phyloP scores from a whole-genome alignment of 2,888 invertebrate species.

The Drosophila paucipuncta region DNA sequence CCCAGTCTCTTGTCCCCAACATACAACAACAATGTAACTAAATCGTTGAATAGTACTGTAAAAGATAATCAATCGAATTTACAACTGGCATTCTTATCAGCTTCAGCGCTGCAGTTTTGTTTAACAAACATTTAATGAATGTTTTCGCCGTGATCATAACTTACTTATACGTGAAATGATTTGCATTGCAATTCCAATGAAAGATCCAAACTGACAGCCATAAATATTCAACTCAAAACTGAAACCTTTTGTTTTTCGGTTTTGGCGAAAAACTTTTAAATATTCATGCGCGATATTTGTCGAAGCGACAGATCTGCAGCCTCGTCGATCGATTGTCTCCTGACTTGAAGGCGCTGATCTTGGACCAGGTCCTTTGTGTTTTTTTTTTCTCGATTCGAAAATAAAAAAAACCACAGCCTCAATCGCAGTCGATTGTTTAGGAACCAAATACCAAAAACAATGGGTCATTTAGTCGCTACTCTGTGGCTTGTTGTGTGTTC shows the following conservation, averaged over 20 bases:
- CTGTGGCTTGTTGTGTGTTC: slow-evolving; percentile 17
- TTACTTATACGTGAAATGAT: slow-evolving; percentile 38
- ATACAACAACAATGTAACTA: slow-evolving; percentile 30
- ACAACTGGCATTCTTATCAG: slow-evolving; percentile 38
- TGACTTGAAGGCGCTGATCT: slow-evolving; percentile 44
- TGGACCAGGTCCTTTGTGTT: slow-evolving; percentile 49
- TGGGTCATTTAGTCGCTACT: slow-evolving; percentile 72
- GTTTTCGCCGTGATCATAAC: slow-evolving; percentile 34
- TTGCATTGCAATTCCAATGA: slow-evolving; percentile 59
- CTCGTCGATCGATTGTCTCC: slow-evolving; percentile 67
- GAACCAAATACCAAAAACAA: slow-evolving; percentile 66
- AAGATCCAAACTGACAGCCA: slow-evolving; percentile 50
- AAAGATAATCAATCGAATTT: slow-evolving; percentile 63
- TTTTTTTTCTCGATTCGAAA: neutral
- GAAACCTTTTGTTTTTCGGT: slow-evolving; percentile 51
- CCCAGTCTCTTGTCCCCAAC: neutral
- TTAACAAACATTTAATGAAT: slow-evolving; percentile 29
- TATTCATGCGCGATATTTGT: slow-evolving; percentile 79
- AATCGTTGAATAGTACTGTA: slow-evolving; percentile 57
- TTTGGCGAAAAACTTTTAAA: slow-evolving; percentile 62
- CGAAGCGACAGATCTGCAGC: slow-evolving; percentile 75
- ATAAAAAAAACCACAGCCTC: slow-evolving; percentile 1
- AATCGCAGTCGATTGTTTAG: slow-evolving; percentile 73
- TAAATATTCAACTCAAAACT: slow-evolving; percentile 59
- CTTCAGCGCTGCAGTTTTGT: neutral